Percentiles rank a stretch among this genome's conserved stretches.
These are phyloP conservation scores for Lichenostomus cassidix DNA, from an alignment of 2,113 vertebrate species.

Conservation along the genomic window DNA sequence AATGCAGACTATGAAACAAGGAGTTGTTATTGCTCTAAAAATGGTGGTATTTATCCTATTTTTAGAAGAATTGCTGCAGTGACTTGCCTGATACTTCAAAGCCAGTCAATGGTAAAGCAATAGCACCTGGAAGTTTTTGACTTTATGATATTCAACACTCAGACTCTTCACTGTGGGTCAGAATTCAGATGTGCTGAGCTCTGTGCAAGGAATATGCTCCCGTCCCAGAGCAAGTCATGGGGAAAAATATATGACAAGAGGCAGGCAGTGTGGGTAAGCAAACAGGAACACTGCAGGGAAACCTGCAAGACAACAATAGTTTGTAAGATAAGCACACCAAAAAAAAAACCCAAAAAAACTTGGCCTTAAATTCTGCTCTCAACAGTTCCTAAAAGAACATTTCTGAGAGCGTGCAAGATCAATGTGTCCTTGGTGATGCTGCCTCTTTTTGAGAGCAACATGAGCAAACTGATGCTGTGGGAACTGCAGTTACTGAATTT, in stretches of 20 bases:
- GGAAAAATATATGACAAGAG: background rate
- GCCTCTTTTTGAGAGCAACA: background rate
- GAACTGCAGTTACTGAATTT: background rate
- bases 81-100: background rate
- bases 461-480: background rate
- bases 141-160: background rate
- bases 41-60: background rate
- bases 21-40: background rate
- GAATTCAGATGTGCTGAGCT: background rate
- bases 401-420: fast-evolving
- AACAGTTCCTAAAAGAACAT: background rate
- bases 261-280: background rate
- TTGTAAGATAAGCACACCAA: background rate
- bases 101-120: background rate
- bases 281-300: background rate
- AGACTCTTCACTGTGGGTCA: background rate
- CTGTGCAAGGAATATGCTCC: background rate
- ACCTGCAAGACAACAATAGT: background rate
- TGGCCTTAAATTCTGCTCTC: background rate
- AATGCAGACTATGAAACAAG: background rate
- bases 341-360: background rate
- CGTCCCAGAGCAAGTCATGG: background rate
- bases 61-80: background rate
- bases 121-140: background rate
- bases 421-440: background rate